Evolutionary conservation across 2,797 vertebrate genomes (phyloP).

Genomic region (Megaceryle alcyon): DNA sequence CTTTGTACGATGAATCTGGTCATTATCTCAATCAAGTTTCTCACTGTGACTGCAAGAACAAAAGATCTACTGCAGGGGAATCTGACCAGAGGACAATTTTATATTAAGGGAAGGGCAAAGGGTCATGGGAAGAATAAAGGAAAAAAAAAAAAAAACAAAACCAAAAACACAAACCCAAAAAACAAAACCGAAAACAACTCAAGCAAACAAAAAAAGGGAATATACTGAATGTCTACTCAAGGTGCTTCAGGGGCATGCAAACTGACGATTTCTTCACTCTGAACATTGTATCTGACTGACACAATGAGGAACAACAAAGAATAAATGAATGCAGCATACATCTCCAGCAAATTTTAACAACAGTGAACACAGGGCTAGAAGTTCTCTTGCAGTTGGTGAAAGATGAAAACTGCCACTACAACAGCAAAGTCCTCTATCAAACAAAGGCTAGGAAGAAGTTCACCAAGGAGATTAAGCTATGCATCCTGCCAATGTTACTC

Average conservation of each 20-base stretch:
- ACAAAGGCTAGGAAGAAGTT: conserved; percentile 54
- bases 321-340: conserved; percentile 12
- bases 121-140: conserved; percentile 58
- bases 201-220: conserved; percentile 63
- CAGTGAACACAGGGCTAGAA: conserved; percentile 34
- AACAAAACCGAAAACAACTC: background rate
- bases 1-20: conserved; percentile 56
- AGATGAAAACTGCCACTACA: conserved; percentile 58
- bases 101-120: conserved; percentile 30
- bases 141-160: background rate
- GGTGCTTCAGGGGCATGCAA: conserved; percentile 23
- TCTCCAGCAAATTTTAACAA: conserved; percentile 30
- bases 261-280: conserved; percentile 24
- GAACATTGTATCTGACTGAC: conserved; percentile 23
- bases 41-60: conserved; percentile 62
- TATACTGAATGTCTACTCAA: conserved; percentile 44
- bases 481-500: background rate
- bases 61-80: conserved; percentile 55
- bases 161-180: background rate
- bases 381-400: conserved; percentile 50
- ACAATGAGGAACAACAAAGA: conserved; percentile 50
- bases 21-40: conserved; percentile 64
- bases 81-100: conserved; percentile 52
- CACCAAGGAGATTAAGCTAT: conserved; percentile 42
- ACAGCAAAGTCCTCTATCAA: conserved; percentile 22